Evolutionary conservation across 1,140 invertebrate species (phyloP).

Genomic region (Muscidifurax raptorellus): DNA sequence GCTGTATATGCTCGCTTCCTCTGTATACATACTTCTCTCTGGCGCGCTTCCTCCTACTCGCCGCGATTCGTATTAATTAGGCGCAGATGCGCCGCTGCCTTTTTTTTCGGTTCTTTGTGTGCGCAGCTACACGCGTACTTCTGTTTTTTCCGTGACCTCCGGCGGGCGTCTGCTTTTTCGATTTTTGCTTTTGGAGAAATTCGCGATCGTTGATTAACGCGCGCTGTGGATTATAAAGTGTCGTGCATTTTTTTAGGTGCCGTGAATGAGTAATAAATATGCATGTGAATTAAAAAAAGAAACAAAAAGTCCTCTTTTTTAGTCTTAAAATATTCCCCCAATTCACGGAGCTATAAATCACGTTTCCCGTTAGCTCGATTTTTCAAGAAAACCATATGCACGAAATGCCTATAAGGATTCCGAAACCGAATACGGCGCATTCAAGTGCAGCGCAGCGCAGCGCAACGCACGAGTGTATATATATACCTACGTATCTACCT

Average conservation of each 20-base stretch:
- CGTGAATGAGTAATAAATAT: too few relatives aligned
- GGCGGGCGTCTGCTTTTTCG: background rate
- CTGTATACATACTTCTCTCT: background rate
- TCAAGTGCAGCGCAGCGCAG: background rate
- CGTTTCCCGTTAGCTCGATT: background rate
- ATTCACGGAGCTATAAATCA: background rate
- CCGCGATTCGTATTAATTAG: conserved; percentile 10
- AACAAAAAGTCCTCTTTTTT: background rate
- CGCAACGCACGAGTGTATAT: too few relatives aligned
- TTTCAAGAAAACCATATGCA: conserved; percentile 1
- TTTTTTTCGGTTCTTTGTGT: background rate
- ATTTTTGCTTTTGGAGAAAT: background rate
- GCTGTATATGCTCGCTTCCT: background rate
- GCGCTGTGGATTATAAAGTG: too few relatives aligned
- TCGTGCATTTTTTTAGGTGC: too few relatives aligned
- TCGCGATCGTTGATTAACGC: background rate
- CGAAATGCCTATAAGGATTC: background rate
- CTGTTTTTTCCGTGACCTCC: background rate
- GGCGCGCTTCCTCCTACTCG: background rate
- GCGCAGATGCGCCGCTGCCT: background rate
- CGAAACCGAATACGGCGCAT: background rate
- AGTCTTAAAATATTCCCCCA: background rate
- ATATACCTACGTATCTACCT: too few relatives aligned
- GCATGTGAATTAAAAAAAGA: too few relatives aligned
- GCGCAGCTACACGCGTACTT: background rate